A percentile compares a stretch with the other conserved stretches of the same genome.
Evolutionary conservation across 1,140 invertebrate species (phyloP).

Genomic region (Pristionchus pacificus): DNA sequence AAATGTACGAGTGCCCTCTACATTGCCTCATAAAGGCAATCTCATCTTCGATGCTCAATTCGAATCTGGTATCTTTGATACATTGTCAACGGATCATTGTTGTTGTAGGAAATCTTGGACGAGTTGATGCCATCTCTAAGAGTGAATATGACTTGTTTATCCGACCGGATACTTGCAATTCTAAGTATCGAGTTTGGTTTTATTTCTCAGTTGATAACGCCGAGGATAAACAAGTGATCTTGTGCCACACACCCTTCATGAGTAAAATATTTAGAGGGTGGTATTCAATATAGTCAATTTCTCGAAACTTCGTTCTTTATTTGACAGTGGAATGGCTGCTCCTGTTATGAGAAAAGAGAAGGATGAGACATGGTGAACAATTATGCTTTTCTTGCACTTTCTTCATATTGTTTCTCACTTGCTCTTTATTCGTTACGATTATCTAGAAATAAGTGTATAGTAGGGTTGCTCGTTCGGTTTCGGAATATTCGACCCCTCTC

Average conservation of each 20-base stretch:
- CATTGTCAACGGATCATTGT: constrained; percentile 15
- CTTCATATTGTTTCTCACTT: too few species aligned
- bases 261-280: constrained; percentile 70
- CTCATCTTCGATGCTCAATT: constrained; percentile 95
- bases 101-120: constrained; percentile 79
- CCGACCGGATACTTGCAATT: constrained; percentile 89
- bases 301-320: constrained; percentile 82
- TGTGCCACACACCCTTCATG: not conserved
- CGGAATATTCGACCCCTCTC: too few species aligned
- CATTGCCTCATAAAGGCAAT: constrained; percentile 73
- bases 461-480: too few species aligned
- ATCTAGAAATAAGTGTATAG: too few species aligned
- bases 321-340: constrained; percentile 83
- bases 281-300: constrained; percentile 97
- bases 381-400: constrained; percentile 3
- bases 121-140: constrained; percentile 86
- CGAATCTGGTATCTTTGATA: constrained; percentile 71
- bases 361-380: constrained; percentile 31
- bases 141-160: constrained; percentile 94
- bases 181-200: constrained; percentile 87
- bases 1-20: constrained; percentile 67
- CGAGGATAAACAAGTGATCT: constrained; percentile 76
- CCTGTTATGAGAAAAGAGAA: constrained; percentile 65
- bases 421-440: too few species aligned
- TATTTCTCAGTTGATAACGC: constrained; percentile 97